Evolutionary conservation across 1,140 invertebrate species (phyloP), one percentile per base, ranked within the genome.

Genomic region (Diprion similis): DNA sequence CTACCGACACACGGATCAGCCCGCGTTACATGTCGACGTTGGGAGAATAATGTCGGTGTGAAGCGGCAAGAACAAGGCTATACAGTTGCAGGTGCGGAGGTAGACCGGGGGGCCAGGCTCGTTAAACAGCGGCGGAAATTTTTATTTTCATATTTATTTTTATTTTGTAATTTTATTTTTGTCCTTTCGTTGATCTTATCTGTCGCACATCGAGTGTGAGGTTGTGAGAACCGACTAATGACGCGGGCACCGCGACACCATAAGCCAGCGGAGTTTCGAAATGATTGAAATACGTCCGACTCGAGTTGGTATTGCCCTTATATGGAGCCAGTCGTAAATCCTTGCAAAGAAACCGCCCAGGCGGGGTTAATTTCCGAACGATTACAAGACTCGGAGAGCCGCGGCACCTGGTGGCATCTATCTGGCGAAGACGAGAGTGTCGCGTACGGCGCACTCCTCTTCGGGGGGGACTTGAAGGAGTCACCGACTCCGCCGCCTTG

Each of bases 291-390:
- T 80, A 79, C 72, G 79, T 81, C 73, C 70, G 73, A 75, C 66
- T 79, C 76, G 73, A 67, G 66, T 76, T n/a, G 19, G 78, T 79
- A 83, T 83, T 84, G 77, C 71, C 80, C 83, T 81, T 85, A 82
- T 83, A 85, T 70, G 81, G 81, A 70, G 70, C n/a, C 74, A 77
- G 70, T 75, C 71, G 80, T 80, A 84, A 83, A 83, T 82, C 76
- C 76, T 77, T 45, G 73, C 70, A 80, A 81, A 84, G 84, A 85
- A 86, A 83, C 81, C 82, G 81, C 79, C 76, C 75, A 70, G 75
- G 75, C 82, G 78, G 86, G 82, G 82, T 86, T 87, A 85, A 85
- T 84, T 86, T 85, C 81, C 82, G 84, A 86, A 83, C 84, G 83
- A 87, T 87, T 86, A 86, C 84, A 78, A 59, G 51, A 59, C 11